Evolutionary conservation across 64 coral and sea anemone genomes (phyloP).

Genomic region (Stichodactyla mertensii): DNA sequence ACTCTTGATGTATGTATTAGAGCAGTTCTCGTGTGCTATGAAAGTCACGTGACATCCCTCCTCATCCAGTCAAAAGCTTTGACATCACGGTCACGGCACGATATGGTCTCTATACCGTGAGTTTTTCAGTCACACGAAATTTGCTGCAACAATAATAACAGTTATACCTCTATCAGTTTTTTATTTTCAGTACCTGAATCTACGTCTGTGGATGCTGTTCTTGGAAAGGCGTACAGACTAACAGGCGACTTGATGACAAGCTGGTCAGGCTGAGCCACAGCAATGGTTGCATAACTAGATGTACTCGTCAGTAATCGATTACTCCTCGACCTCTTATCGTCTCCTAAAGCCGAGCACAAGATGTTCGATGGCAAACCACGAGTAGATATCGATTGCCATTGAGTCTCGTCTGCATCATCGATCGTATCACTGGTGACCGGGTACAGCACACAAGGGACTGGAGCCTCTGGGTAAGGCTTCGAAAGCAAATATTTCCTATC

Average conservation of each 20-base stretch:
- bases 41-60: no score
- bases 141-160: no score
- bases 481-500: constrained; percentile 78
- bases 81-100: no score
- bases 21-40: no score
- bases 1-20: no score
- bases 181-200: constrained; percentile 8
- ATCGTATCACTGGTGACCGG: constrained; percentile 53
- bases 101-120: no score
- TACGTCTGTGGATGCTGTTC: neutral
- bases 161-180: neutral
- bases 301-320: constrained; percentile 82
- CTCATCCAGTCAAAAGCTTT: no score
- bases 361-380: constrained; percentile 30
- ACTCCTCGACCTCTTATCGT: constrained; percentile 61
- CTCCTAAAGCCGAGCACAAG: constrained; percentile 33
- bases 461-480: constrained; percentile 72
- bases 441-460: constrained; percentile 76
- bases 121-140: no score
- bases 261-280: constrained; percentile 59
- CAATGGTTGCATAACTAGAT: constrained; percentile 71
- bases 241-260: constrained; percentile 68
- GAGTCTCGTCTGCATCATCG: constrained; percentile 17
- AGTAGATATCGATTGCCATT: constrained; percentile 77
- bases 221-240: constrained; percentile 73